Base-by-base conservation (phyloP, 2,888 invertebrate genomes). In the Portevinia maculata region DNA sequence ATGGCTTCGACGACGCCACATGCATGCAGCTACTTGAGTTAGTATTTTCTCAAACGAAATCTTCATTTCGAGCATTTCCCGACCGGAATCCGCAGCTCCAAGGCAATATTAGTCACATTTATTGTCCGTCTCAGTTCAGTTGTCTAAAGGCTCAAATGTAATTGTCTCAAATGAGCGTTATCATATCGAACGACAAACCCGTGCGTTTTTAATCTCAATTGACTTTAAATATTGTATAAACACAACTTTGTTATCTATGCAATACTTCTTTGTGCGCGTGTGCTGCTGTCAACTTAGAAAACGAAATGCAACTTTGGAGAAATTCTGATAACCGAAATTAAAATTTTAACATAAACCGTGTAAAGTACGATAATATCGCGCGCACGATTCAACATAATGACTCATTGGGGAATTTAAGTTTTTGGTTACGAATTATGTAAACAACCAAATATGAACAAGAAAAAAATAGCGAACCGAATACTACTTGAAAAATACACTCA, bases 401-500 rank as follows among this genome's bases (percentile, higher is more conserved):
- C 64, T 74, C 84, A 84, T 69, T 52, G 37, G 21, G 73, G 69
- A 79, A 74, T 74, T 53, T 70, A 44, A 85, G 32, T 78, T 21
- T 69, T 53, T 70, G 69, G 84, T 81, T 85, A 75, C 46, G 41
- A 67, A 71, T 50, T 52, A 59, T 48, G 19, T 24, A 46, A 60
- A 48, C 48, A 32, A 17, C 30, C 48, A 34, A 21, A 24, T 73
- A 84, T 32, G 74, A 73, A 69, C 79, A 39, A 84, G 79, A 52
- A 78, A 46, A 75, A 71, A 39, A 28, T 1, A 28, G 30, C 21
- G 30, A 8, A 34, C 57, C 46, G 8, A 13, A 79, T 85, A 34
- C n/a, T n/a, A n/a, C n/a, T n/a, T n/a, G 84, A 84, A 50, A 85
- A 84, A 74, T 87, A 87, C 78, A 88, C 87, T 84, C 70, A 87